A percentile compares a stretch with the other conserved stretches of the same genome.
These are phyloP conservation scores for Pollenia amentaria DNA, from an alignment of 2,888 invertebrate genomes.

Conservation along the genomic window DNA sequence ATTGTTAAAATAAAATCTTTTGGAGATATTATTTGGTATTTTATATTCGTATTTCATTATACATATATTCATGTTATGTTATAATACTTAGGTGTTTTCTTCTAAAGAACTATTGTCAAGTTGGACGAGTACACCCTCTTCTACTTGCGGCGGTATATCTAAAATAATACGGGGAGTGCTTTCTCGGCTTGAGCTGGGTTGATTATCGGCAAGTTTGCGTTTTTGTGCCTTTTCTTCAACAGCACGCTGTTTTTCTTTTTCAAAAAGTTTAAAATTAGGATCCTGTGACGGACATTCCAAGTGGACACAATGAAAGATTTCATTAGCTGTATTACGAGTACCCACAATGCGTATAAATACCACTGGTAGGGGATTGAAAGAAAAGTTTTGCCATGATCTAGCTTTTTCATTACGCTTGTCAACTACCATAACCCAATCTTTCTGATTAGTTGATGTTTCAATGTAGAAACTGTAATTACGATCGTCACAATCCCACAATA, in stretches of 20 bases:
- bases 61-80: conserved; percentile 6
- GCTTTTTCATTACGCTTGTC: conserved; percentile 94
- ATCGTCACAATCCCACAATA: conserved; percentile 99
- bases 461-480: conserved; percentile 98
- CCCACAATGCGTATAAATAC: conserved; percentile 98
- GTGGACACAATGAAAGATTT: conserved; percentile 92
- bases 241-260: conserved; percentile 74
- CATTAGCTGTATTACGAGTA: conserved; percentile 98
- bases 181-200: conserved; percentile 53
- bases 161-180: conserved; percentile 38
- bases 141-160: conserved; percentile 38
- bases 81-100: conserved; percentile 57
- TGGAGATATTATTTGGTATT: conserved; percentile 66
- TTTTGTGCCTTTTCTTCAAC: conserved; percentile 49
- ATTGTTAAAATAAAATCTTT: conserved; percentile 54
- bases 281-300: conserved; percentile 96
- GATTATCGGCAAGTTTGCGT: conserved; percentile 55
- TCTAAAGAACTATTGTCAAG: conserved; percentile 70
- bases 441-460: conserved; percentile 96
- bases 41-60: conserved; percentile 42
- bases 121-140: conserved; percentile 72
- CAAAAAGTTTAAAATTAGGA: conserved; percentile 77
- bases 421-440: conserved; percentile 95
- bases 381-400: conserved; percentile 97
- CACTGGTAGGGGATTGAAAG: conserved; percentile 93